Percentiles rank a stretch among this genome's conserved stretches.
phyloP scores from a whole-genome alignment of 2,797 vertebrate species.

The Chiroxiphia lanceolata region DNA sequence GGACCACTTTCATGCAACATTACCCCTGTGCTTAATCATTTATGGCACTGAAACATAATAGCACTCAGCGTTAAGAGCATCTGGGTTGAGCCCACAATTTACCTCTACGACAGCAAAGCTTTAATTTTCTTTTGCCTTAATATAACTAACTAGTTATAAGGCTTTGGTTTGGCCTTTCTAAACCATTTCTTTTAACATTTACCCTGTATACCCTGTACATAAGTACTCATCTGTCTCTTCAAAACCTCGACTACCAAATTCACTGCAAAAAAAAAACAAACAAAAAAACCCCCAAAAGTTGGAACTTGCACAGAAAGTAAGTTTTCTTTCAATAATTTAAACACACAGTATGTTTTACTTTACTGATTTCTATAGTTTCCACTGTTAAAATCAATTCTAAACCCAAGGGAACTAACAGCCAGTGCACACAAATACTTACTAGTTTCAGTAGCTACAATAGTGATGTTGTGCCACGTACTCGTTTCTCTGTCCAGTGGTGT shows the following conservation, averaged over 20 bases:
- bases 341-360: neutral
- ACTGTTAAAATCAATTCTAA: neutral
- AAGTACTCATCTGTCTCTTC: neutral
- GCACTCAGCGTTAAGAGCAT: neutral
- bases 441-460: constrained; percentile 95
- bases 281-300: neutral
- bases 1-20: neutral
- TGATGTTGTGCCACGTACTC: constrained; percentile 97
- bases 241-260: neutral
- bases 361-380: neutral
- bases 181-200: neutral
- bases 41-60: neutral
- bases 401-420: neutral
- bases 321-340: neutral
- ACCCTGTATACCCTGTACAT: neutral
- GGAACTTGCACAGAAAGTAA: neutral
- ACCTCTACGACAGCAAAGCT: neutral
- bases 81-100: neutral
- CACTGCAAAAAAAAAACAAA: neutral
- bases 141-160: neutral
- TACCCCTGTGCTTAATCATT: neutral
- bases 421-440: constrained; percentile 82
- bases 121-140: neutral
- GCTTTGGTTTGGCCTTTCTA: rapidly evolving
- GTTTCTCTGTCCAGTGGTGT: constrained; percentile 93